phyloP scores from a whole-genome alignment of 1,140 invertebrate genomes.

The Berghia stephanieae region DNA sequence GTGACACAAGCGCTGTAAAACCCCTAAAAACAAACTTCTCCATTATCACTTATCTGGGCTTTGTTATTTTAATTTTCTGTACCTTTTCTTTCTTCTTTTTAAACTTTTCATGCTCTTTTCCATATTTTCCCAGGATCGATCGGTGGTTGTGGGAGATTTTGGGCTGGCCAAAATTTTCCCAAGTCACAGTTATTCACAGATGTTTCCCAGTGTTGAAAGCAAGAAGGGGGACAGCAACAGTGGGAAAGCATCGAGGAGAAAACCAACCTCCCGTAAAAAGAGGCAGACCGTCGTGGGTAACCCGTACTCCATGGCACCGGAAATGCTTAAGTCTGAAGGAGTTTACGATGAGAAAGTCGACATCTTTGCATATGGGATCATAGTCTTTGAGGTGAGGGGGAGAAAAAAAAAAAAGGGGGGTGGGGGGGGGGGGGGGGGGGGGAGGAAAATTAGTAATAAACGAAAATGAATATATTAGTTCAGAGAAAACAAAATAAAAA shows the following conservation, averaged over 20 bases:
- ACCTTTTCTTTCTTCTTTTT: too few relatives aligned
- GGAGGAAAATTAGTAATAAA: too few relatives aligned
- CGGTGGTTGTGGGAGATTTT: slow-evolving; percentile 66
- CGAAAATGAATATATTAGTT: too few relatives aligned
- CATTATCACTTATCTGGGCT: too few relatives aligned
- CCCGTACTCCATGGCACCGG: slow-evolving; percentile 67
- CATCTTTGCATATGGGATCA: slow-evolving; percentile 64
- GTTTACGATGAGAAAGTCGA: slow-evolving; percentile 66
- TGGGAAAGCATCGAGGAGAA: too few relatives aligned
- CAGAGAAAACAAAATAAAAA: too few relatives aligned
- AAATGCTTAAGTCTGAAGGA: slow-evolving; percentile 62
- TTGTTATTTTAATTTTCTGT: slow-evolving; percentile 1
- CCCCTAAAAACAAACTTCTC: too few relatives aligned
- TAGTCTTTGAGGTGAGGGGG: slow-evolving; percentile 61
- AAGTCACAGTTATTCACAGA: slow-evolving; percentile 24
- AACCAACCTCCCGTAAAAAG: slow-evolving; percentile 51
- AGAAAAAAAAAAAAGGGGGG: too few relatives aligned
- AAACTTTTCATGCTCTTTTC: background rate
- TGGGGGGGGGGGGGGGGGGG: too few relatives aligned
- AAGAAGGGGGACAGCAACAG: too few relatives aligned
- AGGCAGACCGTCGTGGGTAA: slow-evolving; percentile 66
- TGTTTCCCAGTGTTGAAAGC: too few relatives aligned
- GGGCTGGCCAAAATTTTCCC: slow-evolving; percentile 61
- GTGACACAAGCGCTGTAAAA: too few relatives aligned
- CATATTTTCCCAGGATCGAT: slow-evolving; percentile 52